Conservation (phyloP, 1,140 invertebrate species). For the Akabosia matsudoensis region DNA sequence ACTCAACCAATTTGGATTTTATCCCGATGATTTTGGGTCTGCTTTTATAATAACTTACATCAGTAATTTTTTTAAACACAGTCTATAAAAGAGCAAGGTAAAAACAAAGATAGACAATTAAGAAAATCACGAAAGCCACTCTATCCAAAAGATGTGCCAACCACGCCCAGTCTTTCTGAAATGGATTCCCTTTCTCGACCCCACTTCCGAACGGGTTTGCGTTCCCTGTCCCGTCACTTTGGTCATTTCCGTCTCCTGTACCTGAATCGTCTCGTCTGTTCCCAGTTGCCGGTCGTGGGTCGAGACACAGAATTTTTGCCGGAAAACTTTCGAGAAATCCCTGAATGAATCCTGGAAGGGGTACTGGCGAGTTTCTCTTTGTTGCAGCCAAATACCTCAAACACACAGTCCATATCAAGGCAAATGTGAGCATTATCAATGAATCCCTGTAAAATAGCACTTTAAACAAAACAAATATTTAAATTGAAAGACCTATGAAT, state of each 20-base stretch:
- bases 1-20: too few relatives aligned
- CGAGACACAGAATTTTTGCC: conserved; percentile 44
- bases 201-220: not conserved
- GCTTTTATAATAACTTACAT: too few relatives aligned
- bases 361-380: conserved; percentile 42
- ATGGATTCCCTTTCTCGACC: conserved; percentile 24
- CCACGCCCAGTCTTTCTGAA: conserved; percentile 46
- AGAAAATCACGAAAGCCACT: conserved; percentile 42
- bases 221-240: conserved; percentile 6
- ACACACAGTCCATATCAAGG: conserved; percentile 44
- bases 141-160: conserved; percentile 44
- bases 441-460: conserved; percentile 45
- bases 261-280: not conserved
- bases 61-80: not conserved
- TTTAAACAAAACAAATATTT: too few relatives aligned
- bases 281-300: conserved; percentile 34
- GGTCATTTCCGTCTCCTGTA: conserved; percentile 20
- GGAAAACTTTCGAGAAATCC: conserved; percentile 36
- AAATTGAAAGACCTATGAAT: conserved; percentile 4
- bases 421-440: conserved; percentile 41
- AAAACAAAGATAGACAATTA: conserved; percentile 41
- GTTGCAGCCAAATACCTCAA: conserved; percentile 43
- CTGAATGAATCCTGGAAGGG: conserved; percentile 39
- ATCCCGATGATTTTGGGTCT: not conserved
- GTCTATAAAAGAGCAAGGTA: conserved; percentile 37